Evolutionary conservation across 2,797 vertebrate genomes (phyloP), one percentile per base, ranked within the genome.

Genomic region (Yasuhikotakia modesta): DNA sequence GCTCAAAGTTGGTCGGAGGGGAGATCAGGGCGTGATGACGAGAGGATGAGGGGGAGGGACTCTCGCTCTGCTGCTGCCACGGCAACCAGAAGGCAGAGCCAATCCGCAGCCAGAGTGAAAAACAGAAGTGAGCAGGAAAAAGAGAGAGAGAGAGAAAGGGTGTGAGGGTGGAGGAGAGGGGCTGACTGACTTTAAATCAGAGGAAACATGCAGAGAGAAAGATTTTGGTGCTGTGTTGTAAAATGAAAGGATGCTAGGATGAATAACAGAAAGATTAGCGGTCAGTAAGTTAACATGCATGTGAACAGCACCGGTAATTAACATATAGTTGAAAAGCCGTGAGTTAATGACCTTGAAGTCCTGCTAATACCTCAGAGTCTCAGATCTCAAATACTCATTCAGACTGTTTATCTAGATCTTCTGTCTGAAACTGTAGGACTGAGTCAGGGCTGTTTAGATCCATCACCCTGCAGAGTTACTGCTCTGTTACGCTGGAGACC

Each of bases 1-100:
- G 94, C 90, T 95, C 94, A 93, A 95, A 95, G 92, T 93, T 93
- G 93, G 91, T 92, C 87, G 94, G 94, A 87, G 93, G 91, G 86
- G 94, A 93, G 85, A 96, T 88, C 92, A 93, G 93, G 92, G 92
- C 88, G 91, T 91, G 94, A 84, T 93, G 93, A 81, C 21, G 72
- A 90, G 87, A 91, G 88, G 87, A 91, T 89, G 91, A 94, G 86
- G 91, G 92, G 88, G 90, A 93, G 87, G 92, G 92, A 88, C 94
- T 91, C 85, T 94, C 90, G 73, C 90, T 92, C 87, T 93, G 89
- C 90, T 94, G 90, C 89, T 87, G 89, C 87, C 89, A 85, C 88
- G 70, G 83, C 79, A 79, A 85, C 83, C 83, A 86, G 53, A 73
- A 70, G 74, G 64, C 79, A 81, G 61, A 76, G 78, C 70, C 58